A percentile compares a stretch with the other conserved stretches of the same genome.
Conservation (phyloP, 2,888 invertebrate species). For the Tortrix viridana region DNA sequence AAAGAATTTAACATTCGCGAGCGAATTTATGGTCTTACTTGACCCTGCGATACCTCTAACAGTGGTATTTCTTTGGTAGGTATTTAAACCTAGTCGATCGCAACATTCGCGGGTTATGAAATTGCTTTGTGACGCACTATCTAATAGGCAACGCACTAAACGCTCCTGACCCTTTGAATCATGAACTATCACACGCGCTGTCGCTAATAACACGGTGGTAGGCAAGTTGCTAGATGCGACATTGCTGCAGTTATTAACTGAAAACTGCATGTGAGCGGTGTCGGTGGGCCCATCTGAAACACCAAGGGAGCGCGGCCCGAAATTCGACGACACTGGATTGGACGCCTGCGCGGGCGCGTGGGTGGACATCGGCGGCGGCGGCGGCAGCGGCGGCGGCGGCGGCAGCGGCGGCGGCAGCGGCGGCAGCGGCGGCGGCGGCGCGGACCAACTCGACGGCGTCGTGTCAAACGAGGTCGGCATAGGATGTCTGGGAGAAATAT, state of each 20-base stretch:
- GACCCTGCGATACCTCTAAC: slow-evolving; percentile 30
- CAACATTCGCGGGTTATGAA: slow-evolving; percentile 24
- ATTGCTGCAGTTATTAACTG: neutral
- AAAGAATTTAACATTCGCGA: slow-evolving; percentile 11
- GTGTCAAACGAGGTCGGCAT: no score
- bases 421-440: no score
- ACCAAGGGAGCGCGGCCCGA: no score
- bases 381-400: no score
- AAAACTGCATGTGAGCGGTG: no score
- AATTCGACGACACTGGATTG: no score
- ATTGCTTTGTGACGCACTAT: slow-evolving; percentile 25
- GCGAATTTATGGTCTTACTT: slow-evolving; percentile 20
- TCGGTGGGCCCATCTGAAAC: no score
- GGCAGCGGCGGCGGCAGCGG: no score
- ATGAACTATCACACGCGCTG: slow-evolving; percentile 15
- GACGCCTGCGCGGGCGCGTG: no score
- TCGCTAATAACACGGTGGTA: slow-evolving; percentile 19
- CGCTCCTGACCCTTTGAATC: neutral
- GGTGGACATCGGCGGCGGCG: no score
- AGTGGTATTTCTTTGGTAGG: neutral
- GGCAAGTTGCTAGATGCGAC: neutral
- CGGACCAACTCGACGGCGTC: no score
- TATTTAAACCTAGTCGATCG: slow-evolving; percentile 11
- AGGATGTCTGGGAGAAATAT: no score
- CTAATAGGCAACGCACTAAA: slow-evolving; percentile 16